Conservation (phyloP, 2,888 invertebrate species). For the Ariolimax columbianus region DNA sequence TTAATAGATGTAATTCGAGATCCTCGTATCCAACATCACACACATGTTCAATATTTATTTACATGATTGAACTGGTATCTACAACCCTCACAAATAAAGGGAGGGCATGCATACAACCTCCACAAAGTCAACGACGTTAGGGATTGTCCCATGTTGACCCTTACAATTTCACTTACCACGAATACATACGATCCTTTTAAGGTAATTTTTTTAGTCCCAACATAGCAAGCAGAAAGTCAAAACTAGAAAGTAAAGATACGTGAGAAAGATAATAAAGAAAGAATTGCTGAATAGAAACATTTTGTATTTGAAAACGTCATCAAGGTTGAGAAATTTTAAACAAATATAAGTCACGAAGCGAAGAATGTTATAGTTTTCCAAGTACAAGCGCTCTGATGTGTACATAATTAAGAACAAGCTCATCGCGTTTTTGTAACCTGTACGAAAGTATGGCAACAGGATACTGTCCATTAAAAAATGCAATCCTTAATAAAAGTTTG, state of each 20-base stretch:
- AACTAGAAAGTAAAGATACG: neutral
- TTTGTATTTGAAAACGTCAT: neutral
- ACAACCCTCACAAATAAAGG: too few relatives aligned
- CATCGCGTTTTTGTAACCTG: neutral
- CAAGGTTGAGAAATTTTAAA: neutral
- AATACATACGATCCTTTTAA: neutral
- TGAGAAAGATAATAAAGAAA: neutral
- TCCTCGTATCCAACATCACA: too few relatives aligned
- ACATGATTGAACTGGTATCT: too few relatives aligned
- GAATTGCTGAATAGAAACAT: slow-evolving; percentile 1
- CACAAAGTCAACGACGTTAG: too few relatives aligned
- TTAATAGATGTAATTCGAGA: too few relatives aligned
- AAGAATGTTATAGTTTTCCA: neutral
- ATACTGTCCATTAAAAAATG: neutral
- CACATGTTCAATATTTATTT: too few relatives aligned
- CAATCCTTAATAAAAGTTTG: neutral
- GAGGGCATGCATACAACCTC: too few relatives aligned
- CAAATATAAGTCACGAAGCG: neutral
- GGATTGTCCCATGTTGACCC: neutral
- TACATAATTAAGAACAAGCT: neutral
- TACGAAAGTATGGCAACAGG: neutral
- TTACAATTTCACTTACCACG: neutral
- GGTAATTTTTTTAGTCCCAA: neutral
- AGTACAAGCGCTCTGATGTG: neutral
- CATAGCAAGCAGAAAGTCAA: neutral